Evolutionary conservation across 2,797 vertebrate genomes (phyloP), one percentile per base, ranked within the genome.

Genomic region (Anguilla megastoma): DNA sequence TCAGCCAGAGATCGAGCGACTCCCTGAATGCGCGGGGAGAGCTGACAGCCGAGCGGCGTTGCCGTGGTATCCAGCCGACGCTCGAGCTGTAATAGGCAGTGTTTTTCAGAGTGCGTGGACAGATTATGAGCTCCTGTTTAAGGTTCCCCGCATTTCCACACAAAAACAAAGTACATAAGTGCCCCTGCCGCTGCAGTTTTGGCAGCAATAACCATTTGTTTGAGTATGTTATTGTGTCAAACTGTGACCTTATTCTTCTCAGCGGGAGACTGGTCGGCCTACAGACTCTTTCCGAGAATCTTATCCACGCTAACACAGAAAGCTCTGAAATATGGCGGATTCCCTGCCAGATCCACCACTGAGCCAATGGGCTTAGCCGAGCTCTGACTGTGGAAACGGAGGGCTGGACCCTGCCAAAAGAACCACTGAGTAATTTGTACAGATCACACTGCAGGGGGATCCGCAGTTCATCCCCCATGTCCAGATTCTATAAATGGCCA

Each of bases 401-500:
- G 89, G 87, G 90, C 66, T 90, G 91, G 91, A 93, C 89, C 60
- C 93, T 90, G 92, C 93, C 94, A 45, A 94, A 94, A 93, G 93
- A 92, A 58, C 85, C 92, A 92, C 90, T 93, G 92, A 95, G 93
- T 95, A 88, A 94, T 94, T 94, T 93, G 92, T 93, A 90, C 93
- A 89, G 90, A 93, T 92, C 92, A 91, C 90, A 92, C 93, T 93
- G 92, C 91, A n/a, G 87, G 92, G 92, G 93, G 91, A 94, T 94
- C 93, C 90, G 90, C 90, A 91, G 56, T 93, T 95, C 95, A 95
- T 95, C 93, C 95, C 91, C 92, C 90, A 48, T 93, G 92, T 88
- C 92, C 92, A 93, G 95, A 91, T 91, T 93, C 94, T 95, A 92
- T 94, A 94, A 94, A 95, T 94, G 93, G 93, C 93, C 90, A 92